Conservation (phyloP, 2,113 vertebrate genomes). For the Amia ocellicauda region DNA sequence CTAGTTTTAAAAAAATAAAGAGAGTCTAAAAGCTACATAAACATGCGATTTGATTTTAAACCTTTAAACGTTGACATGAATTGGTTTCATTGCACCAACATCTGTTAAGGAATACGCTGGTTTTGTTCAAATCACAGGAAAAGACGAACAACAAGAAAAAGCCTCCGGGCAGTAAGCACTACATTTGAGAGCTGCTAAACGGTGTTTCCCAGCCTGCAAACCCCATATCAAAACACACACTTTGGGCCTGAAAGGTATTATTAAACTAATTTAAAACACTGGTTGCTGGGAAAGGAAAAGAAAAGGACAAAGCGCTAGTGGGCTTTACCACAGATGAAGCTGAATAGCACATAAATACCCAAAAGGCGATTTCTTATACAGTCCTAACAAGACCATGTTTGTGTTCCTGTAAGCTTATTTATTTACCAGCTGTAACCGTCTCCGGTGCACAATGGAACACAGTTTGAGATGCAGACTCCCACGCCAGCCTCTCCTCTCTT, state of each 20-base stretch:
- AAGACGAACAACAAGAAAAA: too few species aligned
- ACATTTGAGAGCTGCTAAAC: conserved; percentile 16
- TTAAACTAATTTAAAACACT: conserved; percentile 17
- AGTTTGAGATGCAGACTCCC: conserved; percentile 10
- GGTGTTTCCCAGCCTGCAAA: conserved; percentile 13
- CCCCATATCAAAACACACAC: conserved; percentile 11
- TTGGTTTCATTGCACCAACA: not conserved
- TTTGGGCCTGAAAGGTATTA: conserved; percentile 17
- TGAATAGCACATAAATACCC: conserved; percentile 43
- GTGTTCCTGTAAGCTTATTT: conserved; percentile 38
- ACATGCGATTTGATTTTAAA: not conserved
- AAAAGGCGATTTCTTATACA: conserved; percentile 40
- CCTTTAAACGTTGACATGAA: not conserved
- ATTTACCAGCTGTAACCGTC: conserved; percentile 41
- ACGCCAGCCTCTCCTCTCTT: conserved; percentile 22
- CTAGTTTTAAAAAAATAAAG: too few species aligned
- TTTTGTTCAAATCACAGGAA: not conserved
- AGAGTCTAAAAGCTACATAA: too few species aligned
- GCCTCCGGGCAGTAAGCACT: too few species aligned
- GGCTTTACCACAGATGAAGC: conserved; percentile 9
- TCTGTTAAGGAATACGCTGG: conserved; percentile 11
- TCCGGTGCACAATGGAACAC: conserved; percentile 31
- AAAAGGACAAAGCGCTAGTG: conserved; percentile 11
- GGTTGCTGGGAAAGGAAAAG: conserved; percentile 26
- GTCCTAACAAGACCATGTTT: conserved; percentile 43